Evolutionary conservation across 1,140 invertebrate species (phyloP).

Genomic region (Pseudoatta argentina): DNA sequence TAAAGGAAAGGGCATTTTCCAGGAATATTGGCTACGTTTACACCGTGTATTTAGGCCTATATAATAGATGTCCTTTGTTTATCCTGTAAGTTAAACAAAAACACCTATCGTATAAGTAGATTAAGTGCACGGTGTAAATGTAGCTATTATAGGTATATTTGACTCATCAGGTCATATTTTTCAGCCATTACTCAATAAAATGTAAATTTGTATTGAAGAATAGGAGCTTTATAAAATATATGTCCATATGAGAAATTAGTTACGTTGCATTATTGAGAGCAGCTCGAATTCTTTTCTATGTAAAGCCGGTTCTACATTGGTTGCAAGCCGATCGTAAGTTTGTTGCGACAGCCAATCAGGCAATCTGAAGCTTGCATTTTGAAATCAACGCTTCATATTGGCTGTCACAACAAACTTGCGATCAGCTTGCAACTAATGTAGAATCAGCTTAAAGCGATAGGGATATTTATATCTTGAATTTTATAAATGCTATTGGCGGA

Average conservation of each 20-base stretch:
- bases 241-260: neutral
- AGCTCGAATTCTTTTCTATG: neutral
- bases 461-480: constrained; percentile 20
- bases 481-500: neutral
- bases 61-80: too few relatives aligned
- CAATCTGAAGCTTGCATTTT: too few relatives aligned
- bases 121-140: too few relatives aligned
- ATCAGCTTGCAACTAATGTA: too few relatives aligned
- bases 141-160: neutral
- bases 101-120: too few relatives aligned
- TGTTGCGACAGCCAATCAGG: too few relatives aligned
- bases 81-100: too few relatives aligned
- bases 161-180: neutral
- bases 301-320: neutral
- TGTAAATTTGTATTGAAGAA: neutral
- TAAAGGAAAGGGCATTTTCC: constrained; percentile 10
- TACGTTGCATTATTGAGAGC: neutral
- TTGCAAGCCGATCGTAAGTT: too few relatives aligned
- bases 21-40: neutral
- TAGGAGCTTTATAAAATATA: neutral
- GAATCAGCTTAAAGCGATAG: neutral
- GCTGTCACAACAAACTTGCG: too few relatives aligned
- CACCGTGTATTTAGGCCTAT: too few relatives aligned
- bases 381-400: too few relatives aligned
- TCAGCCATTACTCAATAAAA: neutral